Evolutionary conservation across 37 sponge, comb jelly and placozoan species (phyloP).

Genomic region (Spongia lamella): DNA sequence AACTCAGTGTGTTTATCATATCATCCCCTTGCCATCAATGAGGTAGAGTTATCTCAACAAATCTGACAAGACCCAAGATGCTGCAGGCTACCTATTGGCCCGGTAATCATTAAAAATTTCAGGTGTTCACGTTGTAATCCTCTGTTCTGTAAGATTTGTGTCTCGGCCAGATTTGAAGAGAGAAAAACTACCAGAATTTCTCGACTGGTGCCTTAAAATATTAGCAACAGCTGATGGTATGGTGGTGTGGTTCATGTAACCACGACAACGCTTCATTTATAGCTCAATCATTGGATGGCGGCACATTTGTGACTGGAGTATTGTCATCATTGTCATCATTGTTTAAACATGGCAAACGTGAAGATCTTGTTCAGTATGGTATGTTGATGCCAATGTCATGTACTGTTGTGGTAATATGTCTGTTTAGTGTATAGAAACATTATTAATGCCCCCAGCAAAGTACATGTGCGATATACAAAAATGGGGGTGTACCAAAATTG

Average conservation of each 20-base stretch:
- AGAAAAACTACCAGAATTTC: conserved; percentile 56
- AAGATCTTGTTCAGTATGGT: conserved; percentile 68
- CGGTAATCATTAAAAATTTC: conserved; percentile 35
- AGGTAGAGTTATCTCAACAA: conserved; percentile 66
- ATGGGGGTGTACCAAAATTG: too few species aligned
- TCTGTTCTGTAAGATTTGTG: conserved; percentile 56
- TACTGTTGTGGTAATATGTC: neutral
- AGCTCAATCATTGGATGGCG: conserved; percentile 5
- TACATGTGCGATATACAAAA: too few species aligned
- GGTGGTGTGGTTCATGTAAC: too few species aligned
- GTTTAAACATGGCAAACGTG: conserved; percentile 75
- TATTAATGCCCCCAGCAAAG: too few species aligned
- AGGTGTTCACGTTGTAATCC: neutral
- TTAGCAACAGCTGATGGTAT: conserved; percentile 45
- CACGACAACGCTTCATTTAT: neutral
- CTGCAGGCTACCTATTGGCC: conserved; percentile 80
- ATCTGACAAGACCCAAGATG: conserved; percentile 88
- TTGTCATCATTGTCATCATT: conserved; percentile 58
- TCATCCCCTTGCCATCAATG: too few species aligned
- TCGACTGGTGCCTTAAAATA: conserved; percentile 60
- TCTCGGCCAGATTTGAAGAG: conserved; percentile 77
- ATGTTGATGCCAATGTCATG: neutral
- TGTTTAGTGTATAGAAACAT: too few species aligned
- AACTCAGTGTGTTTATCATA: neutral
- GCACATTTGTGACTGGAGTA: conserved; percentile 46